phyloP scores from a whole-genome alignment of 2,888 invertebrate species.

The Rhorus exstirpatorius region DNA sequence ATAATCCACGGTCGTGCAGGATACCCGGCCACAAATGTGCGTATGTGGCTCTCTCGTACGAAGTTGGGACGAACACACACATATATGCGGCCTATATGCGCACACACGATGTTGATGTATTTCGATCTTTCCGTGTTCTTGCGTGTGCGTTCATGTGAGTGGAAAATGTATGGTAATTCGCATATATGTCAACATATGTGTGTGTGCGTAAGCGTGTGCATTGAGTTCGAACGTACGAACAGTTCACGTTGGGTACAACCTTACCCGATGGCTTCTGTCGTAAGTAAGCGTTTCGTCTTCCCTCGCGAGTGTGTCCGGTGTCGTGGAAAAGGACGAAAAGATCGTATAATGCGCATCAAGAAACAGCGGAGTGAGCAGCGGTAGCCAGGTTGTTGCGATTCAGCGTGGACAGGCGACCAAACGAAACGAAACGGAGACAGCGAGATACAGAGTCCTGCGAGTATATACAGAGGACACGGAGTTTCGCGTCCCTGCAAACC shows the following conservation, averaged over 20 bases:
- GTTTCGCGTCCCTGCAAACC: conserved; percentile 68
- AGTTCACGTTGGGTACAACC: conserved; percentile 17
- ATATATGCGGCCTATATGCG: conserved; percentile 4
- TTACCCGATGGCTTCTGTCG: not conserved
- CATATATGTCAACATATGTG: no score
- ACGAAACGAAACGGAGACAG: conserved; percentile 49
- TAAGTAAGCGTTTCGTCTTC: conserved; percentile 32
- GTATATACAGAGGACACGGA: conserved; percentile 52
- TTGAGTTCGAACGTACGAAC: conserved; percentile 42
- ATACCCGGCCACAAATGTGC: conserved; percentile 68
- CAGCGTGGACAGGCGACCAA: conserved; percentile 32
- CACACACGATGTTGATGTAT: conserved; percentile 15
- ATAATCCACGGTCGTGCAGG: conserved; percentile 82
- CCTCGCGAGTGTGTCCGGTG: conserved; percentile 43
- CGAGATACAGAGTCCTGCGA: conserved; percentile 70
- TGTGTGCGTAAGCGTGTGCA: conserved; percentile 26
- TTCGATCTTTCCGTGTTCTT: conserved; percentile 10
- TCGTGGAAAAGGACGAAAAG: conserved; percentile 43
- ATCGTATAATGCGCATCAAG: conserved; percentile 49
- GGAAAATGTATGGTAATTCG: conserved; percentile 38
- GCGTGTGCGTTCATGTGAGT: not conserved
- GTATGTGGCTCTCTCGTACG: conserved; percentile 54
- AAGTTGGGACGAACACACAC: conserved; percentile 46
- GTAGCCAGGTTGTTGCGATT: conserved; percentile 61
- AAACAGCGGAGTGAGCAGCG: conserved; percentile 47